Evolutionary conservation across 2,797 vertebrate species (phyloP).

Genomic region (Furcifer pardalis): DNA sequence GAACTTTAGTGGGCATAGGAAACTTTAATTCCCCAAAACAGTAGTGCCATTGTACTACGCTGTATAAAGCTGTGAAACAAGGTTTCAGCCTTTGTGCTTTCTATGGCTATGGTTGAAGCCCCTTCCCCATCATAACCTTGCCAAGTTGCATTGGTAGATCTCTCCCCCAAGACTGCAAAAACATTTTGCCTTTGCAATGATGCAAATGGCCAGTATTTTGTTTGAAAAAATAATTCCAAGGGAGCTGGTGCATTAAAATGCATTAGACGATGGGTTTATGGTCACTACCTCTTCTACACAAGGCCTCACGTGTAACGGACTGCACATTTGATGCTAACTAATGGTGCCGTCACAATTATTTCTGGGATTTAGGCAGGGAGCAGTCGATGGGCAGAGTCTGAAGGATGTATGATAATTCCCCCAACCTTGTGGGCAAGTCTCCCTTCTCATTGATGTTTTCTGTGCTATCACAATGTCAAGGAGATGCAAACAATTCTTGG

Average conservation of each 20-base stretch:
- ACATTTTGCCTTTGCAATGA: not conserved
- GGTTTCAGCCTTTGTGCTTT: too few relatives aligned
- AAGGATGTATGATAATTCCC: constrained; percentile 26
- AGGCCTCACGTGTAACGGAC: constrained; percentile 2
- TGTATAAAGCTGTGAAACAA: too few relatives aligned
- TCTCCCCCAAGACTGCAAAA: not conserved
- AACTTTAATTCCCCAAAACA: too few relatives aligned
- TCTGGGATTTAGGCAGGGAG: constrained; percentile 11
- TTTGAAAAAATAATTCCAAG: constrained; percentile 2
- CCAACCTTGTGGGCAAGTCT: constrained; percentile 15
- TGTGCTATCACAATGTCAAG: constrained; percentile 9
- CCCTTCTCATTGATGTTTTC: not conserved
- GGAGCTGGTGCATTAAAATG: constrained; percentile 23
- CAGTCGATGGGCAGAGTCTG: constrained; percentile 9
- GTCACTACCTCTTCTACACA: constrained; percentile 17
- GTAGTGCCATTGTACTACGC: too few relatives aligned
- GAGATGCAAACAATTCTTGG: constrained; percentile 14
- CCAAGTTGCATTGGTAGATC: not conserved
- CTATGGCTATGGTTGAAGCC: too few relatives aligned
- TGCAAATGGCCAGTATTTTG: not conserved
- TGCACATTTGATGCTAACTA: constrained; percentile 22
- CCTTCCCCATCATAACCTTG: not conserved
- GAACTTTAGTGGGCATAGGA: too few relatives aligned
- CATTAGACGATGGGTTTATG: constrained; percentile 24
- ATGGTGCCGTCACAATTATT: constrained; percentile 12